Evolutionary conservation across 1,140 invertebrate genomes (phyloP), one percentile per base, ranked within the genome.

Genomic region (Aphis gossypii): DNA sequence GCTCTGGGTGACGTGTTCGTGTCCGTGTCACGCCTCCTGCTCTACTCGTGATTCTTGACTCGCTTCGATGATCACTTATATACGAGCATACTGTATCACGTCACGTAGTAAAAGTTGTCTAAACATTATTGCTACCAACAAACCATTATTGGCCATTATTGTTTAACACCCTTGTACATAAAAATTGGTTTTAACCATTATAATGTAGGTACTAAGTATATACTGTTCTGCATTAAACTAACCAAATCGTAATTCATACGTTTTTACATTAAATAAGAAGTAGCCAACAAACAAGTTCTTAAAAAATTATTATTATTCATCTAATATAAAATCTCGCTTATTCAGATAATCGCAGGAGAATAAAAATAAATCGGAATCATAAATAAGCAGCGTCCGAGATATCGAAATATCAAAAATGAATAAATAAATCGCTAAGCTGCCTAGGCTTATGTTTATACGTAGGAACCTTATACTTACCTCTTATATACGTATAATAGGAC

Each of bases 1-100:
- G 86, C n/a, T 48, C 86, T 87, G 46, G 46, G 86, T 87, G 87
- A 89, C 87, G 87, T 89, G 87, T 54, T 87, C 87, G 51, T 89
- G 46, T 56, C 48, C 87, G 21, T 56, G 48, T 88, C 87, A 89
- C 87, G 87, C 87, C 87, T 89, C 46, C 87, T 54, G 87, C 18
- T 51, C 1, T 68, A 89, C 51, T 38, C 87, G 8, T 89, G n/a
- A 89, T 54, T 56, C 48, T 89, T 89, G n/a, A 89, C 87, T 89
- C 87, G 87, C 87, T 56, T 89, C 51, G 30, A 54, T 88, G 48
- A 88, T 88, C 48, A 48, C 44, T 87, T 87, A 30, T 86, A 84
- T 84, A 44, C 30, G 25, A 30, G 4, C 25, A 30, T 48, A 48
- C 30, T 54, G n/a, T 88, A 54, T 46, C 41, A 48, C n/a, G 87